Base-by-base conservation (phyloP, 2,888 invertebrate species). In the Ischnura elegans region DNA sequence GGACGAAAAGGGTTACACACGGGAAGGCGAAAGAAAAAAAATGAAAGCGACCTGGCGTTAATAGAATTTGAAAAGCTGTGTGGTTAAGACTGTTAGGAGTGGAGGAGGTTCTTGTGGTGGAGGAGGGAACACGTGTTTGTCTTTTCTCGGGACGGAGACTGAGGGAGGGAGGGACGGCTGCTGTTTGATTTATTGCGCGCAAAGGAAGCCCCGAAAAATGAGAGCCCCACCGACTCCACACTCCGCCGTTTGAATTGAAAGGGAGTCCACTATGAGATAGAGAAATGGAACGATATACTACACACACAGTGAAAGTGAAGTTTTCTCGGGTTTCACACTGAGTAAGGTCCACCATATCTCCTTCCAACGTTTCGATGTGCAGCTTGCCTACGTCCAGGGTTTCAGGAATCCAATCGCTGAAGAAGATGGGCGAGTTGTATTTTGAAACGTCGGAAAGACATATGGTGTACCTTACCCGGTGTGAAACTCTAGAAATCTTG, bases 51-150 rank as follows among this genome's bases (percentile, higher is more conserved):
- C 76, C 76, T 76, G 76, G 76, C 36, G 76, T 76, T 76, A 76
- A 76, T 76, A 76, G 76, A 76, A 76, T 76, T 76, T 76, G 76
- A 76, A 76, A 76, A 76, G 76, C 76, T 76, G 76, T 76, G 76
- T 76, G 76, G 76, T 76, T 76, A 76, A 76, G 76, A 76, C 76
- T 36, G 76, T 36, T 76, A 76, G 36, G 61, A n/a, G 25, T 19
- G 66, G 76, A 76, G 76, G 66, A 36, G 66, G 76, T 13, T 76
- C 76, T 36, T 76, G 29, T 5, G 76, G 76, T 36, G 76, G n/a
- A n/a, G 25, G 76, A 29, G 76, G 36, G 76, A 76, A 76, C 76
- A 76, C 76, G 76, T 76, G 76, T 76, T 76, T 76, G 76, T 76
- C 76, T 76, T 76, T 76, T 36, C 76, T 16, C 36, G 19, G 51